Conservation (phyloP, 1,140 invertebrate species). For the Rhizoglyphus robini region DNA sequence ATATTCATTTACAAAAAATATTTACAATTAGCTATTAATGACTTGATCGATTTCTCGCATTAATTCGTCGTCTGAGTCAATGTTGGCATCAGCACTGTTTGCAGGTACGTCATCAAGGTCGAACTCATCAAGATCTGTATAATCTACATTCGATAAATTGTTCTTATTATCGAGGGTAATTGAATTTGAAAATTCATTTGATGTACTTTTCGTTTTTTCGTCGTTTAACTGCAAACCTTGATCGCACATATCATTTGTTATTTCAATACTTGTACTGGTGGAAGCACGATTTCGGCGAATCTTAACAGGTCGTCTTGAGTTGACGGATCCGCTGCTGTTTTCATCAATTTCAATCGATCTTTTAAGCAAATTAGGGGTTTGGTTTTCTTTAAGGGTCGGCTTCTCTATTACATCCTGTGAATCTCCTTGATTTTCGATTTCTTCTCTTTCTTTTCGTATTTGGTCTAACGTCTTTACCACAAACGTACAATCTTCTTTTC, state of each 20-base stretch:
- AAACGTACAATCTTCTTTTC: too few relatives aligned
- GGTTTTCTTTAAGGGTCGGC: neutral
- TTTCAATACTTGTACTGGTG: neutral
- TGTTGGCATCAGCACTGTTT: constrained; percentile 2
- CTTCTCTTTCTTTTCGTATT: constrained; percentile 29
- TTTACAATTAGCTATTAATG: constrained; percentile 20
- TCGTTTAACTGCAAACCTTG: too few relatives aligned
- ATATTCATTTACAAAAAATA: neutral
- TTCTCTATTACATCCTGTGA: neutral
- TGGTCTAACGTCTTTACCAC: constrained; percentile 35
- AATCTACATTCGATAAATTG: neutral
- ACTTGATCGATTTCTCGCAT: constrained; percentile 24
- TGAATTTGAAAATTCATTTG: neutral
- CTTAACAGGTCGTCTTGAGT: neutral
- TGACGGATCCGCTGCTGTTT: neutral
- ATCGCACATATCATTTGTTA: neutral
- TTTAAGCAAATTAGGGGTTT: neutral
- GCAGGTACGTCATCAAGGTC: neutral
- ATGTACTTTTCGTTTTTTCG: neutral
- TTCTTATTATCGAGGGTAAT: neutral
- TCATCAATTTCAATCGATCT: neutral
- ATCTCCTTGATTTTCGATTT: constrained; percentile 2
- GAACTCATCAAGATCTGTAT: neutral
- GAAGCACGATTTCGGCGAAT: neutral
- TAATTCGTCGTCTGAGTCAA: constrained; percentile 24